Percentiles rank a stretch among this genome's conserved stretches.
These are phyloP conservation scores for Eustalomyia histrio DNA, from an alignment of 2,888 invertebrate genomes.

Conservation along the genomic window DNA sequence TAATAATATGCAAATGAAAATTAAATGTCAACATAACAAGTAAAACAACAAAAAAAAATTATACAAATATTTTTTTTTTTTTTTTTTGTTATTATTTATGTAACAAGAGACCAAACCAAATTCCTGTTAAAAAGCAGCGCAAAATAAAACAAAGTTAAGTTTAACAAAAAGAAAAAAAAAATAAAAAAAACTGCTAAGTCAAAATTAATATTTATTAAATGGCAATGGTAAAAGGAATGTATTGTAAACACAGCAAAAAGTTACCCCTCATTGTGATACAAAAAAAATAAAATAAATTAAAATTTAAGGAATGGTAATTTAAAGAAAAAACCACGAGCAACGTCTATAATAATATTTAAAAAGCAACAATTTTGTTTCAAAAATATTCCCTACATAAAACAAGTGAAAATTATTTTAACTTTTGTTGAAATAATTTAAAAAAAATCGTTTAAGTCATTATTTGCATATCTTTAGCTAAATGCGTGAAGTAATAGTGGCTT, in stretches of 20 bases:
- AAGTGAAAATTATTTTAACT: too few species aligned
- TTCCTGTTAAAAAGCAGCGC: not conserved
- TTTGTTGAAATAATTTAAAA: too few species aligned
- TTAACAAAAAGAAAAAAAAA: not conserved
- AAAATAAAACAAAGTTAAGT: slow-evolving; percentile 9
- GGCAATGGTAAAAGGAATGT: slow-evolving; percentile 10
- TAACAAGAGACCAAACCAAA: slow-evolving; percentile 5
- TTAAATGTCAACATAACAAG: slow-evolving; percentile 55
- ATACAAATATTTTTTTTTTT: slow-evolving; percentile 19
- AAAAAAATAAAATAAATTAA: slow-evolving; percentile 2
- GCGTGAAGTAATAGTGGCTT: too few species aligned
- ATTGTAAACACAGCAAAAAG: slow-evolving; percentile 12
- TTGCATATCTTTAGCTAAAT: too few species aligned
- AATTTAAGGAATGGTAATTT: not conserved
- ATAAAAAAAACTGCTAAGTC: slow-evolving; percentile 8
- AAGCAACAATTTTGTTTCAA: not conserved
- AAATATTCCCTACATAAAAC: not conserved
- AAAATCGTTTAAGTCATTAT: too few species aligned
- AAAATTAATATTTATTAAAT: slow-evolving; percentile 59
- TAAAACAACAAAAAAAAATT: slow-evolving; percentile 21
- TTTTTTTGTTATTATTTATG: not conserved
- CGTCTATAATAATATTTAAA: slow-evolving; percentile 16
- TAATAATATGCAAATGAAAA: slow-evolving; percentile 54
- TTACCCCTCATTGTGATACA: not conserved
- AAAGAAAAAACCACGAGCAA: not conserved